Evolutionary conservation across 2,888 invertebrate genomes (phyloP).

Genomic region (Esperia sulphurella): DNA sequence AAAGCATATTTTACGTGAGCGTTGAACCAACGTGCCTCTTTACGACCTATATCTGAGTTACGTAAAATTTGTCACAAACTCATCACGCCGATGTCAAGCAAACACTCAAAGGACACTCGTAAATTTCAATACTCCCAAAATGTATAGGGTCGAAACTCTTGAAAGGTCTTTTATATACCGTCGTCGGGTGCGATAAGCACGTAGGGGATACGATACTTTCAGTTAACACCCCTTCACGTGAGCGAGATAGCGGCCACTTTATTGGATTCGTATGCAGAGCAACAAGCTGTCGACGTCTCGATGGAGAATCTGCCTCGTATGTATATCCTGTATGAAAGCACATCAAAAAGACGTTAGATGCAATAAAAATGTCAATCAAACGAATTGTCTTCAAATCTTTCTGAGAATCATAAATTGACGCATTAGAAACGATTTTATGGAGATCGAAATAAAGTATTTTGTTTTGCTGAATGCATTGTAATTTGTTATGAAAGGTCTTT

Average conservation of each 20-base stretch:
- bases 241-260: slow-evolving; percentile 41
- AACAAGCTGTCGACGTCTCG: slow-evolving; percentile 20
- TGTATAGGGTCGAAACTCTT: slow-evolving; percentile 47
- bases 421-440: no score
- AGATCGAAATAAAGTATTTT: not conserved
- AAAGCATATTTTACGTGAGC: no score
- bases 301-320: no score
- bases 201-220: slow-evolving; percentile 49
- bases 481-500: not conserved
- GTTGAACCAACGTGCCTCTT: slow-evolving; percentile 6
- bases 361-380: not conserved
- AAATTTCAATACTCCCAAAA: slow-evolving; percentile 60
- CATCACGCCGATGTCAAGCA: slow-evolving; percentile 31
- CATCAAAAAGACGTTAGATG: not conserved
- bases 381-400: not conserved
- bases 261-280: slow-evolving; percentile 42
- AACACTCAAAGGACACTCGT: slow-evolving; percentile 50
- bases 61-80: slow-evolving; percentile 31
- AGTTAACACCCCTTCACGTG: slow-evolving; percentile 33
- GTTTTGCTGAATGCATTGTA: not conserved
- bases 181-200: slow-evolving; percentile 55
- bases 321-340: not conserved
- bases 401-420: no score
- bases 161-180: slow-evolving; percentile 53
- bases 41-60: slow-evolving; percentile 20